These are phyloP conservation scores for Peromyscus attwateri DNA, from an alignment of 2,797 vertebrate genomes.

Conservation along the genomic window DNA sequence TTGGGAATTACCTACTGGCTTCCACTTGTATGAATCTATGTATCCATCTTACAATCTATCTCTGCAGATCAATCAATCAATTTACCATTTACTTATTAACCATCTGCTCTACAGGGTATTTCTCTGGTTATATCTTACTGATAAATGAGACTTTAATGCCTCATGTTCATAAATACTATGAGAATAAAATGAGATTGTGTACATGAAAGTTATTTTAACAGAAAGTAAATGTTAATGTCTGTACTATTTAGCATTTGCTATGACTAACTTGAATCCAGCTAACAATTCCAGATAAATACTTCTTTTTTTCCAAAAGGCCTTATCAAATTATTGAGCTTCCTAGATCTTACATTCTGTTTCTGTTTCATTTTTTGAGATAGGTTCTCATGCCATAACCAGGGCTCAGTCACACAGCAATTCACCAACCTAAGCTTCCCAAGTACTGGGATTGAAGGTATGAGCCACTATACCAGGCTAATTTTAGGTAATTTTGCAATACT, in stretches of 20 bases:
- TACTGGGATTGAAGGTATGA: neutral
- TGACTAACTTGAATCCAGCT: neutral
- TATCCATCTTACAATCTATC: neutral
- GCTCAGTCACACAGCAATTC: neutral
- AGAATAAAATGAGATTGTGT: neutral
- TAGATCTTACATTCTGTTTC: neutral
- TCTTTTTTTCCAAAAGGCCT: neutral
- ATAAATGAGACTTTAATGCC: neutral
- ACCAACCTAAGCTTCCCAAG: neutral
- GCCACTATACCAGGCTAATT: neutral
- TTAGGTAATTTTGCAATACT: neutral
- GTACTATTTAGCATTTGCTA: neutral
- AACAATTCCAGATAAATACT: neutral
- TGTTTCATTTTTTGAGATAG: neutral
- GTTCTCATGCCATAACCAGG: neutral
- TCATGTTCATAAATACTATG: neutral
- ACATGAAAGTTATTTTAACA: conserved; percentile 42
- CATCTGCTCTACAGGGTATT: neutral
- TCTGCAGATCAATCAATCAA: neutral
- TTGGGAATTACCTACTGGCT: neutral
- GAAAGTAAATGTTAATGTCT: neutral
- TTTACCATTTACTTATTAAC: neutral
- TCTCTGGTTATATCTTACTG: conserved; percentile 17
- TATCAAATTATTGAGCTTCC: neutral
- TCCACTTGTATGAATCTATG: neutral